Evolutionary conservation across 2,888 invertebrate genomes (phyloP), one percentile per base, ranked within the genome.

Genomic region (Zygothrica quintamaculata): DNA sequence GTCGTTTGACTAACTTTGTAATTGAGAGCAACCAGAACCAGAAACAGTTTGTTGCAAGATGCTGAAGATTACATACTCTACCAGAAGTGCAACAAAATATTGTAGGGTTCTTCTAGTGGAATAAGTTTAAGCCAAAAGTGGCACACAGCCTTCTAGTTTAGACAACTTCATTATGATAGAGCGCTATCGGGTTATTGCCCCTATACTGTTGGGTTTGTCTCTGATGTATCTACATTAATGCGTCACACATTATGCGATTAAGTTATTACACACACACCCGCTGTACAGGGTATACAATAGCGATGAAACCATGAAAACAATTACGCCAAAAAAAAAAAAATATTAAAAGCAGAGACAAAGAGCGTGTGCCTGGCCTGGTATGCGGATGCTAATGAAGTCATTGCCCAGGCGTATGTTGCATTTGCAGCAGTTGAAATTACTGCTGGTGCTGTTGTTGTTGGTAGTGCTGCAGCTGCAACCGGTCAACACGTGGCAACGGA

Each of bases 381-480:
- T 58, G 57, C 62, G 47, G 61, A 71, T 68, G 75, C 62, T 72
- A 79, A 84, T 71, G 82, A 73, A 80, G 76, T 82, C 80, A 80
- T 82, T 80, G 85, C 69, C 67, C 77, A 65, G 65, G 33, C 60
- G 53, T 46, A 67, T 59, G 73, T 53, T 61, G 68, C 58, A 58
- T 55, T 31, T n/a, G 29, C 29, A 5, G 29, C 29, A 1, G 29
- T 9, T 9, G 29, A 1, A 8, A 26, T 11, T 18, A 4, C 42
- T 18, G 42, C 22, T n/a, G 3, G 37, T 12, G 13, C 8, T n/a
- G 6, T n/a, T 26, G n/a, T n/a, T n/a, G n/a, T n/a, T n/a, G n/a
- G 26, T 4, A 26, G 26, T 26, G 26, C 8, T 26, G 26, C 26
- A 4, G 29, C 7, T 22, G 18, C 18, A 22, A 22, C 7, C 64